Percentiles rank a stretch among this genome's conserved stretches.
These are phyloP conservation scores for Chaetodon auriga DNA, from an alignment of 2,113 vertebrate species.

Conservation along the genomic window DNA sequence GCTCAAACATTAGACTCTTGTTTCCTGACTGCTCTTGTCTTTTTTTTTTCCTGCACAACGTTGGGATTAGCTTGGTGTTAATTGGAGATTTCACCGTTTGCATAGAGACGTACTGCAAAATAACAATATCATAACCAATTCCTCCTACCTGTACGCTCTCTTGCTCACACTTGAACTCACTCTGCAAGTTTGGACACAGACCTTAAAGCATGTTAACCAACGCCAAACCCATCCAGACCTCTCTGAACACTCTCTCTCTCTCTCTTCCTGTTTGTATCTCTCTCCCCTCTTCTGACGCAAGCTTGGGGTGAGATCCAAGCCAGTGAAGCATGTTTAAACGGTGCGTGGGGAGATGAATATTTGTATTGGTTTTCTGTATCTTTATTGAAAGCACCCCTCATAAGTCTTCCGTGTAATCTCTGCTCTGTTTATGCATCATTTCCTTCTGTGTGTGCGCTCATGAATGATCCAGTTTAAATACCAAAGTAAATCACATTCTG, in stretches of 20 bases:
- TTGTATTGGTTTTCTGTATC: slow-evolving; percentile 72
- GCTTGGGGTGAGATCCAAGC: slow-evolving; percentile 46
- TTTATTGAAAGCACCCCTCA: slow-evolving; percentile 72
- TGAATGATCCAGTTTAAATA: slow-evolving; percentile 72
- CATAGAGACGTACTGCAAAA: not conserved
- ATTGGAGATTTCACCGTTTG: slow-evolving; percentile 24
- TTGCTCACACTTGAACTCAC: slow-evolving; percentile 31
- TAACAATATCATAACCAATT: slow-evolving; percentile 2
- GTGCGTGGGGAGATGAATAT: slow-evolving; percentile 67
- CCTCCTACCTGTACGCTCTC: slow-evolving; percentile 13
- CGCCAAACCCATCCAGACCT: slow-evolving; percentile 29
- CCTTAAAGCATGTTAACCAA: slow-evolving; percentile 38
- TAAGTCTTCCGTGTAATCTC: slow-evolving; percentile 74
- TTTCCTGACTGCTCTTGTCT: slow-evolving; percentile 5
- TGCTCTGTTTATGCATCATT: slow-evolving; percentile 77
- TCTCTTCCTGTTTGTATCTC: not conserved
- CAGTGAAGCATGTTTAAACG: slow-evolving; percentile 69
- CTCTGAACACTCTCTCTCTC: slow-evolving; percentile 5
- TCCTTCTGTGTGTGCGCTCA: slow-evolving; percentile 64
- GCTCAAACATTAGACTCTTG: slow-evolving; percentile 13
- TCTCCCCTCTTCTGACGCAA: slow-evolving; percentile 33
- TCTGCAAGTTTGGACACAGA: slow-evolving; percentile 69
- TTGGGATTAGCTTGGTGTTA: slow-evolving; percentile 27
- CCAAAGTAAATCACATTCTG: slow-evolving; percentile 72
- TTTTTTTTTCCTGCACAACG: not conserved